Percentiles rank a stretch among this genome's conserved stretches.
phyloP scores from a whole-genome alignment of 2,113 vertebrate species.

The Mobula birostris region DNA sequence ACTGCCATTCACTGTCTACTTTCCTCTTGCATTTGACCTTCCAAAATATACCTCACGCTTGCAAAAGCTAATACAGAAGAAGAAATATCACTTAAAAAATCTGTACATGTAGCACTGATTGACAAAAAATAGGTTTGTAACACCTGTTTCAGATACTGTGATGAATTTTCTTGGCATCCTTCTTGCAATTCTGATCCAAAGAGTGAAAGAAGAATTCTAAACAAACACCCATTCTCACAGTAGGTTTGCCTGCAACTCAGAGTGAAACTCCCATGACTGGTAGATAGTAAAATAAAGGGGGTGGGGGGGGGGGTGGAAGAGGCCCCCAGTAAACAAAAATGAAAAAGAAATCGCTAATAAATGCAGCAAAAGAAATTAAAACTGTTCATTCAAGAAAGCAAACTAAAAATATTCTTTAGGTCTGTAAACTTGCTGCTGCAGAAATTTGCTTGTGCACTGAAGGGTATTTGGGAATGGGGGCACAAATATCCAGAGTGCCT shows the following conservation, averaged over 20 bases:
- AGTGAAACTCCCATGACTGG: not conserved
- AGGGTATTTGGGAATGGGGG: not conserved
- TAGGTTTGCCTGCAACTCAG: not conserved
- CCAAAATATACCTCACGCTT: not conserved
- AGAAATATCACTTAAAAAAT: not conserved
- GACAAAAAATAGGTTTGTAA: not conserved
- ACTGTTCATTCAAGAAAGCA: not conserved
- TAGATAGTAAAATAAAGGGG: not conserved
- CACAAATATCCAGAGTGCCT: not conserved
- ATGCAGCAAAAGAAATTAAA: not conserved
- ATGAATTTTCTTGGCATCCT: not conserved
- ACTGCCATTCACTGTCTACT: too few species aligned
- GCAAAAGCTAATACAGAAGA: not conserved
- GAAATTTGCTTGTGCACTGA: not conserved
- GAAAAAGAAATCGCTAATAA: not conserved
- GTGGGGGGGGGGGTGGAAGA: not conserved
- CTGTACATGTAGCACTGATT: not conserved
- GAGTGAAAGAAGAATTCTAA: not conserved
- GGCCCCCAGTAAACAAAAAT: not conserved
- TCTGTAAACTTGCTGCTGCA: not conserved
- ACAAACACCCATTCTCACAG: not conserved
- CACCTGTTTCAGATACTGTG: not conserved
- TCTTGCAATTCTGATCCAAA: not conserved
- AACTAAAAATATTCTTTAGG: not conserved
- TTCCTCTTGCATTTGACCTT: too few species aligned